Conservation (phyloP, 2,888 invertebrate species). For the Tipula confusa region DNA sequence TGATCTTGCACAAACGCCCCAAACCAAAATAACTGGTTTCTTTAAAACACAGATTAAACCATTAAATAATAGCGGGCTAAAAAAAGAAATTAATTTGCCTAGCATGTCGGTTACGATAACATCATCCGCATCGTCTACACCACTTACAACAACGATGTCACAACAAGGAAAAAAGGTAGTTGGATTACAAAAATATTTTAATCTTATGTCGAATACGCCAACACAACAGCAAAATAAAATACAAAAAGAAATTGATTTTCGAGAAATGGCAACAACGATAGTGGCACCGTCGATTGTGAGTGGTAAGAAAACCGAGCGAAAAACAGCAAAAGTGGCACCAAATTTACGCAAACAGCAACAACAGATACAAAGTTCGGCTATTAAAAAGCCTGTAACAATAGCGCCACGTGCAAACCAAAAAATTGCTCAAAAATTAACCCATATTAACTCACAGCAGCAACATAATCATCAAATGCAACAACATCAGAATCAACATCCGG, state of each 20-base stretch:
- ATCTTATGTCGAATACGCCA: constrained; percentile 32
- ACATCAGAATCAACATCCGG: constrained; percentile 26
- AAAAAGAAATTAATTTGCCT: neutral
- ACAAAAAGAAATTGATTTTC: neutral
- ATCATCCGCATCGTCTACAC: constrained; percentile 31
- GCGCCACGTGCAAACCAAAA: constrained; percentile 48
- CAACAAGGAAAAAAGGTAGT: constrained; percentile 40
- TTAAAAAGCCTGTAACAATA: constrained; percentile 48
- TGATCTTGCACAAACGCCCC: constrained; percentile 43
- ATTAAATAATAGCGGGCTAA: constrained; percentile 44
- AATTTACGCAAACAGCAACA: constrained; percentile 44
- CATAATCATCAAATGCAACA: constrained; percentile 13
- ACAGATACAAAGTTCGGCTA: constrained; percentile 43
- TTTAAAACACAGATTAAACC: constrained; percentile 81
- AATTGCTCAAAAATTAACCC: constrained; percentile 37
- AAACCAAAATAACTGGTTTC: constrained; percentile 80
- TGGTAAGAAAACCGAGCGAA: constrained; percentile 50
- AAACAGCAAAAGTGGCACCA: constrained; percentile 49
- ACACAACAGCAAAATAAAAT: neutral
- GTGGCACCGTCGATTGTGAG: constrained; percentile 37
- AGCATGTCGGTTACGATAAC: constrained; percentile 31
- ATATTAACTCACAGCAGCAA: constrained; percentile 30
- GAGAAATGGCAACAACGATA: neutral
- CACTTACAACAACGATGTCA: constrained; percentile 28
- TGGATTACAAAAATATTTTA: constrained; percentile 48